Evolutionary conservation across 1,140 invertebrate genomes (phyloP), one percentile per base, ranked within the genome.

Genomic region (Drosophila seguyi): DNA sequence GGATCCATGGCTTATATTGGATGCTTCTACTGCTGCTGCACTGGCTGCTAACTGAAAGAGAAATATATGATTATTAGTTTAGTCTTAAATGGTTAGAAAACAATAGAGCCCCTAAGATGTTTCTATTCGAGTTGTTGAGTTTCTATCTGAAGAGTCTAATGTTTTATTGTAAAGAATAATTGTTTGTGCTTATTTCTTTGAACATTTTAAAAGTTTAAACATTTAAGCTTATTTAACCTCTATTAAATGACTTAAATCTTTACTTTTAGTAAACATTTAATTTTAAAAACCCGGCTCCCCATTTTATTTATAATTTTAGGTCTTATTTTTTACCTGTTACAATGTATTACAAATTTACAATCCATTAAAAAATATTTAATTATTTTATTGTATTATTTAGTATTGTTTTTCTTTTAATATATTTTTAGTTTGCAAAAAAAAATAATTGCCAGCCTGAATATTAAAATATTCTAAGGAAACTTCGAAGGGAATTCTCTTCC

Each of bases 1-100:
- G 91, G 91, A 79, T 92, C 91, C 91, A 92, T 86, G 66, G 62
- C 61, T 57, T 71, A 25, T 18, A 34, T 45, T 29, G 66, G 60
- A 53, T 34, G 14, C 66, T 55, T 53, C 47, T 72, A 66, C 63
- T 76, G 41, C 74, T 75, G 74, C 47, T 60, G 39, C 65, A 52
- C 38, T 75, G 52, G 56, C 60, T 76, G 75, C 58, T 71, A 55
- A 58, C 75, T 79, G 58, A 39, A 78, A 63, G 36, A 8, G 4
- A 18, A 31, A 20, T 22, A 36, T 1, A 0, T 8, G 6, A 6
- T 10, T 25, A 45, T 66, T 66, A 65, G 42, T 48, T 29, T 0
- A 4, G 18, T 52, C 2, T 31, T 29, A 34, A 16, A 8, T 0
- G 4, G 6, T 5, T 36, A 3, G 7, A 14, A 22, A 53, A 10